Evolutionary conservation across 2,113 vertebrate species (phyloP).

Genomic region (Leptodactylus fuscus): DNA sequence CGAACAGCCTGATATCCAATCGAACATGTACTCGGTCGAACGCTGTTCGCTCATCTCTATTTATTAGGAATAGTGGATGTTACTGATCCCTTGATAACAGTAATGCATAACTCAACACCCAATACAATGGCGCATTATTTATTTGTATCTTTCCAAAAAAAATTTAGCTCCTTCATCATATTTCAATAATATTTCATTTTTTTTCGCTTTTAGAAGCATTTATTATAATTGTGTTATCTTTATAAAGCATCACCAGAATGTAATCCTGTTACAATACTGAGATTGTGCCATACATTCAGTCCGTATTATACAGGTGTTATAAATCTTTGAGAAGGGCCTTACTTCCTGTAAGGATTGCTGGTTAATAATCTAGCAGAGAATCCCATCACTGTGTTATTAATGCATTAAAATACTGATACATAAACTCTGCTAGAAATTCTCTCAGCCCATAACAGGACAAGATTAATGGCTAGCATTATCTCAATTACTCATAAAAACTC

Average conservation of each 20-base stretch:
- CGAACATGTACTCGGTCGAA: too few species aligned
- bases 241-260: not conserved
- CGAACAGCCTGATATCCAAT: too few species aligned
- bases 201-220: not conserved
- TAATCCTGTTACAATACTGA: not conserved
- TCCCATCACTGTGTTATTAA: slow-evolving; percentile 22
- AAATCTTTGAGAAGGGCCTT: slow-evolving; percentile 24
- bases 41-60: too few species aligned
- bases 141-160: too few species aligned
- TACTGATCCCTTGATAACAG: too few species aligned
- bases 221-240: not conserved
- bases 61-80: too few species aligned
- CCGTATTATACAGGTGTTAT: not conserved
- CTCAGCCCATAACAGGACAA: slow-evolving; percentile 30
- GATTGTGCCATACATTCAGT: not conserved
- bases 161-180: too few species aligned
- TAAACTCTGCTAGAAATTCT: slow-evolving; percentile 19
- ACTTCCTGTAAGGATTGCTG: slow-evolving; percentile 21
- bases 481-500: slow-evolving; percentile 47
- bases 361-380: slow-evolving; percentile 10
- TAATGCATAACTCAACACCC: too few species aligned
- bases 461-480: slow-evolving; percentile 52
- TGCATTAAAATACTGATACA: slow-evolving; percentile 41
- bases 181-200: too few species aligned
- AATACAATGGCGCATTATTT: too few species aligned